phyloP scores from a whole-genome alignment of 2,888 invertebrate species.

The Gisinianus flammeolus region DNA sequence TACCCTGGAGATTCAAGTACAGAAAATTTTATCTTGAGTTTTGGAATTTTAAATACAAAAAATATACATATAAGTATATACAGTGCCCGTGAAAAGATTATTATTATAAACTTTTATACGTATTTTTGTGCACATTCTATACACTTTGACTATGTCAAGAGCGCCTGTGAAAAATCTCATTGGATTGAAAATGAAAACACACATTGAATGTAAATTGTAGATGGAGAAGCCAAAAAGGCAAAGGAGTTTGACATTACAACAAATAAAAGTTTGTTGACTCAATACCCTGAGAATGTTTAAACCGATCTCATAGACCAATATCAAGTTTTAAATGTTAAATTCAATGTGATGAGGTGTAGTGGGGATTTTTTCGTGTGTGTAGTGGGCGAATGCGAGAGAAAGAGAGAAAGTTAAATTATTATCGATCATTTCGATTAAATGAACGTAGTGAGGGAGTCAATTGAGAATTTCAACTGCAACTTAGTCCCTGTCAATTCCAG shows the following conservation, averaged over 20 bases:
- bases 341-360: neutral
- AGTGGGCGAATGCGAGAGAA: neutral
- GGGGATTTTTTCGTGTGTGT: neutral
- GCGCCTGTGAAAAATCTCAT: no score
- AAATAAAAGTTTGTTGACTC: neutral
- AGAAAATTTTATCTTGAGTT: no score
- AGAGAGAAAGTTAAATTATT: conserved; percentile 8
- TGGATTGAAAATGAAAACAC: no score
- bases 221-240: neutral
- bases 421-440: neutral
- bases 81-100: no score
- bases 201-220: neutral
- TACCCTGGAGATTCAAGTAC: no score
- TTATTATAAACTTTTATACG: no score
- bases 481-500: neutral
- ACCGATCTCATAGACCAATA: no score
- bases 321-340: neutral
- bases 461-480: neutral
- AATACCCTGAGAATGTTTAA: neutral
- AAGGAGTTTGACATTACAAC: neutral
- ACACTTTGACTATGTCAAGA: no score
- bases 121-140: no score
- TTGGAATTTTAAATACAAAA: no score
- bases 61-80: no score
- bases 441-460: neutral